These are phyloP conservation scores for Cossypha dichroa DNA, from an alignment of 2,797 vertebrate species.

Conservation along the genomic window DNA sequence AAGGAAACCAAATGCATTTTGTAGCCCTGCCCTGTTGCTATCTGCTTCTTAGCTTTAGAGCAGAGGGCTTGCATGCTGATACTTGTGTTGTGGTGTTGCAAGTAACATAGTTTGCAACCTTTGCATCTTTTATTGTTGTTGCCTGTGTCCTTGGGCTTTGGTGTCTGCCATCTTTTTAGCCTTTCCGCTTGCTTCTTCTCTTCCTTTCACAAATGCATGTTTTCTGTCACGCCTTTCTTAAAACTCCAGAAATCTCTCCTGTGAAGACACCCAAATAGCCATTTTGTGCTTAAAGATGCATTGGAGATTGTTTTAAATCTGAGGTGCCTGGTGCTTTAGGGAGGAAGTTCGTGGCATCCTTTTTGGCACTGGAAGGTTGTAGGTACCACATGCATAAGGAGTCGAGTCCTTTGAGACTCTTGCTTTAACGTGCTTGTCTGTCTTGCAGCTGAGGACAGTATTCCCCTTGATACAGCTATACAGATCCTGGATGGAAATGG, in stretches of 20 bases:
- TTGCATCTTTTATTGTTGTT: not conserved
- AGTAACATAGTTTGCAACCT: not conserved
- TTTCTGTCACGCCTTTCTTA: not conserved
- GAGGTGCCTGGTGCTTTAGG: not conserved
- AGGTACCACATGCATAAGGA: not conserved
- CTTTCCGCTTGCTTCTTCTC: not conserved
- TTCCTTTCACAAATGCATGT: not conserved
- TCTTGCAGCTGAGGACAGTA: slow-evolving; percentile 53
- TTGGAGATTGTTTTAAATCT: not conserved
- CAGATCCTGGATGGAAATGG: slow-evolving; percentile 60
- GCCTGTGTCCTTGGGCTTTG: not conserved
- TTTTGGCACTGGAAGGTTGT: not conserved
- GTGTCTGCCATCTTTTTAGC: not conserved
- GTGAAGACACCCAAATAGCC: not conserved
- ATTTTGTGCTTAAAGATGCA: not conserved
- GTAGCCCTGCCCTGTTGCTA: not conserved
- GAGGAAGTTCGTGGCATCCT: not conserved
- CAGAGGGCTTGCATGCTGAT: not conserved
- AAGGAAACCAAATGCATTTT: not conserved
- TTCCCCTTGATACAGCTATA: slow-evolving; percentile 60
- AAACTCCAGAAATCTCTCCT: not conserved
- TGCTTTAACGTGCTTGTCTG: slow-evolving; percentile 16
- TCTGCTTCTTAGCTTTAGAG: not conserved
- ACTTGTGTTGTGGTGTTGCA: not conserved
- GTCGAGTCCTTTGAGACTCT: not conserved